Evolutionary conservation across 2,888 invertebrate genomes (phyloP).

Genomic region (Tenthredo notha): DNA sequence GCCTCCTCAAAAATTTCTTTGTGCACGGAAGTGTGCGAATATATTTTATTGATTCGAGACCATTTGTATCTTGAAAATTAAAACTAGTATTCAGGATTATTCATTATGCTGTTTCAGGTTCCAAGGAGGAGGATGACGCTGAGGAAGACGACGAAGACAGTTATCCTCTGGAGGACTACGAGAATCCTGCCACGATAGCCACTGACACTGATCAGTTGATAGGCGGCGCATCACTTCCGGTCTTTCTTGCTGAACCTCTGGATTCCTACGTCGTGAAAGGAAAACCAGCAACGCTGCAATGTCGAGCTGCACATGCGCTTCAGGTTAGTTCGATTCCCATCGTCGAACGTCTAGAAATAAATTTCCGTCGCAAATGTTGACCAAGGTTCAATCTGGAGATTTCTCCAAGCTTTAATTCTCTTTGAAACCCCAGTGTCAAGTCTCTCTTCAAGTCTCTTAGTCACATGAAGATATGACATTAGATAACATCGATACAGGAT

Average conservation of each 20-base stretch:
- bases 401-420: background rate
- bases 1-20: background rate
- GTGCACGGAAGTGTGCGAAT: background rate
- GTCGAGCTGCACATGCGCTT: conserved; percentile 93
- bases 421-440: background rate
- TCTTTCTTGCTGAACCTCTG: conserved; percentile 92
- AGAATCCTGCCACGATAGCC: conserved; percentile 68
- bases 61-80: background rate
- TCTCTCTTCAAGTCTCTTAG: background rate
- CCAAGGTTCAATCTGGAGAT: background rate
- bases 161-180: conserved; percentile 69
- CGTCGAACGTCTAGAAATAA: background rate
- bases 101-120: conserved; percentile 59
- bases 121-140: conserved; percentile 66
- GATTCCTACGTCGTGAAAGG: conserved; percentile 94
- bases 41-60: background rate
- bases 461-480: background rate
- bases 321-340: conserved; percentile 75
- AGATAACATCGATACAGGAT: background rate
- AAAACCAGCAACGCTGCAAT: conserved; percentile 91
- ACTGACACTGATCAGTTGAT: conserved; percentile 68
- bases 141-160: conserved; percentile 69
- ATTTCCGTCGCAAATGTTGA: background rate
- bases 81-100: conserved; percentile 13
- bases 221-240: conserved; percentile 86